A percentile compares a stretch with the other conserved stretches of the same genome.
phyloP scores from a whole-genome alignment of 92 coral and sea anemone genomes.

The Epizoanthus stellaris region DNA sequence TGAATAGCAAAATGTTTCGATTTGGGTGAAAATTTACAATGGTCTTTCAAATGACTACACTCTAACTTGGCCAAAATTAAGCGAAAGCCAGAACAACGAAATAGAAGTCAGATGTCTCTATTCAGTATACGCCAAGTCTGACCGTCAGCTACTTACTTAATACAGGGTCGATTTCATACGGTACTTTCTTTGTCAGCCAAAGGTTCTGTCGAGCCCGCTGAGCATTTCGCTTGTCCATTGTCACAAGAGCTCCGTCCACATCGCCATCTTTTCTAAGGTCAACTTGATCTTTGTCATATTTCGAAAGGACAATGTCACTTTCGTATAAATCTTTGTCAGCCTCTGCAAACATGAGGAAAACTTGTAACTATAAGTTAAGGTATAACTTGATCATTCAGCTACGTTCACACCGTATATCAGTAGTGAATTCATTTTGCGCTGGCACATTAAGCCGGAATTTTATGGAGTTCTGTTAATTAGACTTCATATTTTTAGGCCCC shows the following conservation, averaged over 20 bases:
- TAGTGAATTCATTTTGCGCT: too few species aligned
- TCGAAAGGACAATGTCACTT: slow-evolving; percentile 64
- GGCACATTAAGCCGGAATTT: too few species aligned
- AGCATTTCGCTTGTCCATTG: slow-evolving; percentile 59
- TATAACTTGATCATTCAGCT: neutral
- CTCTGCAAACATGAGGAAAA: neutral
- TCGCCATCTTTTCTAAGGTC: slow-evolving; percentile 40
- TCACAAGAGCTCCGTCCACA: slow-evolving; percentile 8
- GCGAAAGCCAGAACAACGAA: too few species aligned
- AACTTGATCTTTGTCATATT: slow-evolving; percentile 41
- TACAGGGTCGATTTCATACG: slow-evolving; percentile 58
- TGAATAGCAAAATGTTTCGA: too few species aligned
- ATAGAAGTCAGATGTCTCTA: too few species aligned
- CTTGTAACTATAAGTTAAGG: neutral
- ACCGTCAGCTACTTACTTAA: slow-evolving; percentile 49
- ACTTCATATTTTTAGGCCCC: too few species aligned
- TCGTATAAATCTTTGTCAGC: slow-evolving; percentile 56
- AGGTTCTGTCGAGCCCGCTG: slow-evolving; percentile 54
- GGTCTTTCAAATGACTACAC: too few species aligned
- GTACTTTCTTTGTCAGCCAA: slow-evolving; percentile 71
- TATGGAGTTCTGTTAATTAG: too few species aligned
- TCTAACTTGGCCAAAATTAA: too few species aligned
- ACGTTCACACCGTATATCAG: too few species aligned
- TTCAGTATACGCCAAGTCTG: too few species aligned
- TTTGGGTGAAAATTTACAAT: too few species aligned